phyloP scores from a whole-genome alignment of 1,140 invertebrate species.

The Bombus difficillimus region DNA sequence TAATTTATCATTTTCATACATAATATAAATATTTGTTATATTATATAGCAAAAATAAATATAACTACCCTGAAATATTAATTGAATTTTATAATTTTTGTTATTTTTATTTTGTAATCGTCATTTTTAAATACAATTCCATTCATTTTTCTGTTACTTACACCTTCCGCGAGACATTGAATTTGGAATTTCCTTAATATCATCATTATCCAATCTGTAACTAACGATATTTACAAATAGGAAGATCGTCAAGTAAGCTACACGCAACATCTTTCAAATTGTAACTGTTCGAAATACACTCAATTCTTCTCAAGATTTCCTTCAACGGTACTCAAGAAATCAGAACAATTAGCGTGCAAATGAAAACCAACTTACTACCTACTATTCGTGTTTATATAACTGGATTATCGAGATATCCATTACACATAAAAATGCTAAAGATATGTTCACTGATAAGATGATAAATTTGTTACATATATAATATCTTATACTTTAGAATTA shows the following conservation, averaged over 20 bases:
- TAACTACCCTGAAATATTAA: background rate
- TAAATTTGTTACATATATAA: background rate
- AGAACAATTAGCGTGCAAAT: constrained; percentile 66
- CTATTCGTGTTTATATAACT: constrained; percentile 49
- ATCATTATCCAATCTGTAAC: constrained; percentile 31
- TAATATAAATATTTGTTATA: background rate
- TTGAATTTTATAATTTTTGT: constrained; percentile 2
- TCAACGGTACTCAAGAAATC: constrained; percentile 65
- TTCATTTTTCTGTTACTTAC: constrained; percentile 56
- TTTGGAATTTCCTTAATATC: constrained; percentile 5
- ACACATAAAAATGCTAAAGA: background rate
- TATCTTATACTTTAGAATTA: background rate
- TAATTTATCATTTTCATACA: constrained; percentile 4
- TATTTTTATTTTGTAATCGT: background rate
- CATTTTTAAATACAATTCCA: background rate
- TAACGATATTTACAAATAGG: constrained; percentile 56
- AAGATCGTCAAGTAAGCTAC: constrained; percentile 53
- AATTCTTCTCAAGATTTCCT: constrained; percentile 21
- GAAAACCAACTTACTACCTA: constrained; percentile 23
- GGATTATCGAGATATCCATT: constrained; percentile 6
- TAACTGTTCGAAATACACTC: constrained; percentile 39
- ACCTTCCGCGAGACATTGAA: constrained; percentile 48
- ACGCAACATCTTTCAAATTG: constrained; percentile 65
- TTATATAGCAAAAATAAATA: background rate
- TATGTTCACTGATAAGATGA: background rate